Evolutionary conservation across 2,888 invertebrate species (phyloP), one percentile per base, ranked within the genome.

Genomic region (Himalopsyche tibetana): DNA sequence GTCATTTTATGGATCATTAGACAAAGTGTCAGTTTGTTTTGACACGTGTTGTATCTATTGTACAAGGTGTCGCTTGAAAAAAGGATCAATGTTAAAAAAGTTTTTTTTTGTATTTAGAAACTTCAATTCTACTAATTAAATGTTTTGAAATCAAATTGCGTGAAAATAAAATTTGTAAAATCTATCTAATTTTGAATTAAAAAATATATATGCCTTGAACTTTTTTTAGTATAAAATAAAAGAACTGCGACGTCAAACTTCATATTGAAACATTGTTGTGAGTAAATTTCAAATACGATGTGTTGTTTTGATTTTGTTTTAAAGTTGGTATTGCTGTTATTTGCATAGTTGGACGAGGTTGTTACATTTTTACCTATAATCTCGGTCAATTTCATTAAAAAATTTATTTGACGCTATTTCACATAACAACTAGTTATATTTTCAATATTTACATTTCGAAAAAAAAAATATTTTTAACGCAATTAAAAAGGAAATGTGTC

Each of bases 351-450:
- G 86, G 86, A 88, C 88, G 88, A 87, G 82, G 84, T 86, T 88
- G 86, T 88, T 87, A 69, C 84, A 82, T 82, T 56, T 80, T 80
- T 40, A 80, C 80, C 82, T 81, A 84, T 84, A 80, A 84, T 87
- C 88, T 88, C 88, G 88, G 88, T 88, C 88, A 88, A 88, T 87
- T 84, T 80, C 83, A 56, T 80, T 82, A 84, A 28, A 55, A 80
- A 56, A 83, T 51, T 85, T 85, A 82, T 80, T 83, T 55, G 36
- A 55, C 56, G 38, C 83, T 84, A 84, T 63, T 63, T 63, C 51
- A 55, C 55, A 82, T 87, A 88, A 38, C 79, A 83, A 74, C 82
- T 55, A 74, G 82, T 82, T 81, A 74, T 80, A 87, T 88, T 83
- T 88, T 86, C 87, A 88, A 81, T 88, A 88, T 88, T 85, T 87